Evolutionary conservation across 2,113 vertebrate genomes (phyloP).

Genomic region (Dendropsophus ebraccatus): DNA sequence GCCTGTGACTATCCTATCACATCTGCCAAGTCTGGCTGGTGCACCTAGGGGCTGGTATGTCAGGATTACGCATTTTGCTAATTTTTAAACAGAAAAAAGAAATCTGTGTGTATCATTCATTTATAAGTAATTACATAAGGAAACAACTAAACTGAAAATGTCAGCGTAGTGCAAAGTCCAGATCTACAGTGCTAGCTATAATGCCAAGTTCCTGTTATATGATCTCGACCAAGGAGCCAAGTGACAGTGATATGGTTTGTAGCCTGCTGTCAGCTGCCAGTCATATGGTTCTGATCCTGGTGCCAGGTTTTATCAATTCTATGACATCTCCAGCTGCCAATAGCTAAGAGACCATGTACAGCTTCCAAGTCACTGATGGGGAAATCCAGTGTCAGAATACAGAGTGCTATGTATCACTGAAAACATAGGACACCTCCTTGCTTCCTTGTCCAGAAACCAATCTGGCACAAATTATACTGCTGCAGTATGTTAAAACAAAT

Average conservation of each 20-base stretch:
- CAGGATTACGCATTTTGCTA: too few species aligned
- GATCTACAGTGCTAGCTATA: background rate
- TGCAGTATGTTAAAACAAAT: too few species aligned
- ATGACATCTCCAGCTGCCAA: background rate
- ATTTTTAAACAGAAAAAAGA: too few species aligned
- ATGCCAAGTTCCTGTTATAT: background rate
- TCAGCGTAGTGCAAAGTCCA: background rate
- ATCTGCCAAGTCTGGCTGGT: background rate
- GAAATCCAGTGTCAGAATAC: too few species aligned
- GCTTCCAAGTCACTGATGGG: background rate
- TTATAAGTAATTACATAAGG: background rate
- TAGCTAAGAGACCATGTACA: background rate
- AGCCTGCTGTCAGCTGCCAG: background rate
- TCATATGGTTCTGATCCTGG: background rate
- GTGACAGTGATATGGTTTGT: background rate
- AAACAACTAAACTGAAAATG: background rate
- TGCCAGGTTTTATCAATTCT: background rate
- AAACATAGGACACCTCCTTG: too few species aligned
- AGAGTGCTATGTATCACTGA: too few species aligned
- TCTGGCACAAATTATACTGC: too few species aligned
- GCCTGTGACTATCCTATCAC: background rate
- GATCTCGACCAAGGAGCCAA: background rate
- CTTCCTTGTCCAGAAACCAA: too few species aligned
- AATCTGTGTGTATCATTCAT: background rate
- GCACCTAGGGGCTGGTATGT: background rate